Percentiles rank a stretch among this genome's conserved stretches.
Evolutionary conservation across 2,888 invertebrate genomes (phyloP).

Genomic region (Odontothrips loti): DNA sequence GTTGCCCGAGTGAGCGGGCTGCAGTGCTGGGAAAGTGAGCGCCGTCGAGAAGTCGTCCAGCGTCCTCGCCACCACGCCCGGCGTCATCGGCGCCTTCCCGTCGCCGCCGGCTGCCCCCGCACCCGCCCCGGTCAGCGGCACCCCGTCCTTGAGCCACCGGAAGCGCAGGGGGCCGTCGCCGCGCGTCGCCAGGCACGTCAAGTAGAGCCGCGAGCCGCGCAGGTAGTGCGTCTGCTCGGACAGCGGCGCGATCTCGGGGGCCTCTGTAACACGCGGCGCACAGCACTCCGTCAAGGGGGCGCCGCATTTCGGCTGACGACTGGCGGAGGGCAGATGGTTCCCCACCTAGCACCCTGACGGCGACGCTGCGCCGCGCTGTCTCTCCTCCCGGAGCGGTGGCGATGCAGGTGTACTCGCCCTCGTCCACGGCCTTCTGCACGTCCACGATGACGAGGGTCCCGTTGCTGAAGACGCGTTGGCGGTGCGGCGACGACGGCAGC

Average conservation of each 20-base stretch:
- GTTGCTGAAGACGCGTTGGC: conserved; percentile 44
- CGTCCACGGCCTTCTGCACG: conserved; percentile 47
- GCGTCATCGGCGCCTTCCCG: background rate
- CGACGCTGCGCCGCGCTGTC: conserved; percentile 43
- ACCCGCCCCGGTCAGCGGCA: conserved; percentile 41
- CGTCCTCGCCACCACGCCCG: conserved; percentile 39
- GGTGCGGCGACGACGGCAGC: conserved; percentile 44
- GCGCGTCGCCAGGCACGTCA: conserved; percentile 48
- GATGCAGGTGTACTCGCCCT: conserved; percentile 47
- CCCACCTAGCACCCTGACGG: conserved; percentile 47
- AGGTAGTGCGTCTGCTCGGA: conserved; percentile 39
- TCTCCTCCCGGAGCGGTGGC: conserved; percentile 45
- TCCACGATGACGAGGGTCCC: conserved; percentile 46
- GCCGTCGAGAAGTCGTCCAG: conserved; percentile 42
- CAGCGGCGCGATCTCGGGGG: conserved; percentile 35
- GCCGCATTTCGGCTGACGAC: no score
- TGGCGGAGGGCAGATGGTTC: conserved; percentile 32
- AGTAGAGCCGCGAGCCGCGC: conserved; percentile 46
- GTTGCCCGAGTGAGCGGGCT: conserved; percentile 42
- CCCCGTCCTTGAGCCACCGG: conserved; percentile 48
- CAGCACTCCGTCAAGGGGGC: background rate
- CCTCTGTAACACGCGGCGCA: conserved; percentile 33
- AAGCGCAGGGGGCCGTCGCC: conserved; percentile 50
- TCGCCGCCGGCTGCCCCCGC: background rate
- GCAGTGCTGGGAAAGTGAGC: conserved; percentile 40